These are phyloP conservation scores for Corvus moneduloides DNA, from an alignment of 2,113 vertebrate genomes.

Conservation along the genomic window DNA sequence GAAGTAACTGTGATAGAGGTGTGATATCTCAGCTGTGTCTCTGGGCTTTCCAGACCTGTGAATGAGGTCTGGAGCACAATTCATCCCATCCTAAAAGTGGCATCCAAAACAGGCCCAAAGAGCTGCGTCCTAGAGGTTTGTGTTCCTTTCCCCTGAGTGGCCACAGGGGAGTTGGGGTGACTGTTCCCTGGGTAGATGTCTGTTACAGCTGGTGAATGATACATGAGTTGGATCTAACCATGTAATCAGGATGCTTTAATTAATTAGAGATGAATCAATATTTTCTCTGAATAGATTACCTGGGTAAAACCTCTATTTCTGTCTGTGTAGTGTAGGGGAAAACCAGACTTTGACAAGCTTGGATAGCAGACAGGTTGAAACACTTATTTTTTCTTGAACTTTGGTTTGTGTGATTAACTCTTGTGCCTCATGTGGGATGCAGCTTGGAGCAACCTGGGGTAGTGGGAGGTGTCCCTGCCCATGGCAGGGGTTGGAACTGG, in stretches of 20 bases:
- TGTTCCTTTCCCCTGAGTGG: background rate
- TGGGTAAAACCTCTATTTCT: background rate
- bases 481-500: background rate
- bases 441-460: background rate
- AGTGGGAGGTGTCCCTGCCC: background rate
- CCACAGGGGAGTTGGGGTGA: background rate
- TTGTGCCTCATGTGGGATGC: background rate
- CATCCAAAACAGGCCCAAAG: background rate
- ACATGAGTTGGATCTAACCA: background rate
- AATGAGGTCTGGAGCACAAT: background rate
- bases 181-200: fast-evolving
- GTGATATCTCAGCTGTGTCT: background rate
- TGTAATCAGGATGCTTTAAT: background rate
- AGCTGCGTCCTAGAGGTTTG: background rate
- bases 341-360: background rate
- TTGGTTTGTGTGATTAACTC: background rate
- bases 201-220: background rate
- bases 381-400: background rate
- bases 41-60: background rate
- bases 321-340: fast-evolving
- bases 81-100: background rate
- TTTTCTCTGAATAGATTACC: background rate
- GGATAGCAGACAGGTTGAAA: background rate
- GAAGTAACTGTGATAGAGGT: background rate
- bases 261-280: background rate